A percentile compares a stretch with the other conserved stretches of the same genome.
Conservation (phyloP, 2,113 vertebrate species). For the Crocuta crocuta region DNA sequence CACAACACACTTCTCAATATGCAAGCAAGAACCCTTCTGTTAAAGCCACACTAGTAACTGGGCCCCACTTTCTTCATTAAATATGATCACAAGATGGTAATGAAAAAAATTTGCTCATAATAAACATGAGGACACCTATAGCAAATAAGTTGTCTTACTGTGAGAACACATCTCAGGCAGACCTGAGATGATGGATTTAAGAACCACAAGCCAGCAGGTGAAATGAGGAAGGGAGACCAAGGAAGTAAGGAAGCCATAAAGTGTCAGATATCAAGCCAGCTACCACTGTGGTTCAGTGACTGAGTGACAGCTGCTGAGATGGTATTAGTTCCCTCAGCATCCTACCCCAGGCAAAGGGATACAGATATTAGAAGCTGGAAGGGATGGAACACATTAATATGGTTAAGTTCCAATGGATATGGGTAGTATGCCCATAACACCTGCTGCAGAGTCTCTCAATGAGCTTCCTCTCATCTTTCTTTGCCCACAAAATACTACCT, state of each 20-base stretch:
- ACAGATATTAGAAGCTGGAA: neutral
- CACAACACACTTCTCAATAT: neutral
- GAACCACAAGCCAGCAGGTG: neutral
- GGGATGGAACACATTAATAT: neutral
- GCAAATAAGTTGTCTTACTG: neutral
- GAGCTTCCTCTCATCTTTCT: neutral
- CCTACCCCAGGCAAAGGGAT: neutral
- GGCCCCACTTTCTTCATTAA: neutral
- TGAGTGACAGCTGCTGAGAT: neutral
- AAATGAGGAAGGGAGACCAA: neutral
- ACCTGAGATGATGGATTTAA: neutral
- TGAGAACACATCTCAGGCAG: neutral
- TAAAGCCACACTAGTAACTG: neutral
- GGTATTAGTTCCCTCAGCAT: neutral
- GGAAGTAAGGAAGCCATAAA: neutral
- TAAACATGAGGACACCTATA: neutral
- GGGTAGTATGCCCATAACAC: neutral
- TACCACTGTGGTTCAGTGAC: neutral
- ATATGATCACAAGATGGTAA: neutral
- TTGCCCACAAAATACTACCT: neutral
- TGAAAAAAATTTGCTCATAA: neutral
- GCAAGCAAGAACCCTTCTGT: neutral
- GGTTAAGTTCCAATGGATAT: neutral
- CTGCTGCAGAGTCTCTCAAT: neutral
- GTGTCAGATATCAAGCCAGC: neutral